Conservation (phyloP, 2,888 invertebrate species). For the Hemaris fuciformis region DNA sequence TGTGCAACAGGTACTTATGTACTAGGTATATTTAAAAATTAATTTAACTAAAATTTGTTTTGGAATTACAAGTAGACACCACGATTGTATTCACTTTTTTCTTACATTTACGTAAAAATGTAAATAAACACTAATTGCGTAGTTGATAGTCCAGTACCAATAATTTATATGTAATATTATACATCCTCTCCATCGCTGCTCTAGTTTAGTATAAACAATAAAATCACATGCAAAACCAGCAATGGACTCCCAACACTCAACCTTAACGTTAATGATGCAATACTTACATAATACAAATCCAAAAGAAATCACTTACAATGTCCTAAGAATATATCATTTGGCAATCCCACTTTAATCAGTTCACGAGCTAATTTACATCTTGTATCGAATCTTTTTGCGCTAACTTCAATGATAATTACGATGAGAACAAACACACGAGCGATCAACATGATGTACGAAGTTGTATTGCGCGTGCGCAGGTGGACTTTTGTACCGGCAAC, state of each 20-base stretch:
- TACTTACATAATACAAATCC: neutral
- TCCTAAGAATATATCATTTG: slow-evolving; percentile 59
- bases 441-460: slow-evolving; percentile 44
- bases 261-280: neutral
- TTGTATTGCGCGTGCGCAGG: slow-evolving; percentile 23
- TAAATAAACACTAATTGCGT: no score
- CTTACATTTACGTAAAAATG: no score
- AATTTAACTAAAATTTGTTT: no score
- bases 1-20: no score
- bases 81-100: no score
- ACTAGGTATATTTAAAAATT: no score
- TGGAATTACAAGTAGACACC: no score
- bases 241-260: neutral
- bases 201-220: neutral
- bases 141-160: neutral
- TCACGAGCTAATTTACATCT: slow-evolving; percentile 65
- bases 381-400: slow-evolving; percentile 54
- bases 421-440: slow-evolving; percentile 43
- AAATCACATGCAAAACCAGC: neutral
- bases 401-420: slow-evolving; percentile 19
- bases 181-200: neutral
- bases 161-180: neutral
- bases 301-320: slow-evolving; percentile 55
- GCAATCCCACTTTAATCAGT: slow-evolving; percentile 51
- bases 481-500: neutral